A percentile compares a stretch with the other conserved stretches of the same genome.
Evolutionary conservation across 2,797 vertebrate species (phyloP).

Genomic region (Tenualosa thibaudeaui): DNA sequence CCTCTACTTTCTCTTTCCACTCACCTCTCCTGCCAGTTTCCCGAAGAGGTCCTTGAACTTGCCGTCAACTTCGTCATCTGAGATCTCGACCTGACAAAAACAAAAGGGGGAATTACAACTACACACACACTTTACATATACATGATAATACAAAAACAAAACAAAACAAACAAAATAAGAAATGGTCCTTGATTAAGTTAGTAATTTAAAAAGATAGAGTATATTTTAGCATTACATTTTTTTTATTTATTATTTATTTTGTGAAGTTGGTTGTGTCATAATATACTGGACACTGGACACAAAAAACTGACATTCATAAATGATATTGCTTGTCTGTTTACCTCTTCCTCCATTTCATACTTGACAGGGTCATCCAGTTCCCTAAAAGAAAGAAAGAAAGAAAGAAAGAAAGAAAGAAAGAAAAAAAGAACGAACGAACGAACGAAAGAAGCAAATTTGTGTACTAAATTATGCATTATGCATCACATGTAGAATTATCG

Average conservation of each 20-base stretch:
- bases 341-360: constrained; percentile 74
- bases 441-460: not conserved
- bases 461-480: not conserved
- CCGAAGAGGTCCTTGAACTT: constrained; percentile 76
- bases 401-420: no score
- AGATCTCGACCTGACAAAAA: constrained; percentile 64
- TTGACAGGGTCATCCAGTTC: constrained; percentile 82
- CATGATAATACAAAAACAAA: no score
- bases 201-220: no score
- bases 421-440: no score
- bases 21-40: constrained; percentile 81
- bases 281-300: no score
- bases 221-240: no score
- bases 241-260: no score
- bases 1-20: constrained; percentile 42
- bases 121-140: not conserved
- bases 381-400: constrained; percentile 64
- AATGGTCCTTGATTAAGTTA: no score
- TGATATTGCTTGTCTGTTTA: constrained; percentile 49
- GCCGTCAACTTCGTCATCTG: constrained; percentile 76
- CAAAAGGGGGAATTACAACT: not conserved
- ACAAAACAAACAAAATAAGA: no score
- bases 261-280: no score
- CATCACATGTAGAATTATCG: not conserved
- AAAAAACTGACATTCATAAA: no score